Evolutionary conservation across 2,888 invertebrate species (phyloP).

Genomic region (Microctonus aethiopoides): DNA sequence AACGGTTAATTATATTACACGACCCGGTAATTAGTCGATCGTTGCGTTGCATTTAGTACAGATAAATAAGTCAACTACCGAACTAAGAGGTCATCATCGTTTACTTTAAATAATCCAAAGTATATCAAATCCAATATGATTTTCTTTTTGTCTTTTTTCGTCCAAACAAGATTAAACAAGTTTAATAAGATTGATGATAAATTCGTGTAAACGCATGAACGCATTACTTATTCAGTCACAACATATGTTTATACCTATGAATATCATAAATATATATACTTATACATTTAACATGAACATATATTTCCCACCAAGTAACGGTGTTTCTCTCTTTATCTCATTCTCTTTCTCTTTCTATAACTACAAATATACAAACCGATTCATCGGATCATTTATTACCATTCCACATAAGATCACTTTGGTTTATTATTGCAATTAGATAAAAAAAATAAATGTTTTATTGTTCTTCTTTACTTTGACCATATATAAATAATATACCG

Average conservation of each 20-base stretch:
- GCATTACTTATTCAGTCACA: background rate
- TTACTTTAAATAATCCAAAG: background rate
- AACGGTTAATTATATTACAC: slow-evolving; percentile 59
- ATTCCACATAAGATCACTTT: slow-evolving; percentile 23
- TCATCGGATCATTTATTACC: slow-evolving; percentile 24
- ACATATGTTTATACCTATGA: background rate
- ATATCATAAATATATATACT: background rate
- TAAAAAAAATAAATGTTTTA: background rate
- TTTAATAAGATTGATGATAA: background rate
- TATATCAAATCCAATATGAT: background rate
- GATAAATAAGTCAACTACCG: background rate
- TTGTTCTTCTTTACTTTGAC: background rate
- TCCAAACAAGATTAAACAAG: background rate
- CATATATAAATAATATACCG: background rate
- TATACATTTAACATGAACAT: slow-evolving; percentile 11
- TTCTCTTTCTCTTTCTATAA: no score
- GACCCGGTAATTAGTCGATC: slow-evolving; percentile 54
- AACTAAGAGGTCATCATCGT: background rate
- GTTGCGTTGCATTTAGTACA: slow-evolving; percentile 28
- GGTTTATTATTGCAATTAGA: slow-evolving; percentile 33
- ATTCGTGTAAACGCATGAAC: background rate
- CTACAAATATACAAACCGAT: slow-evolving; percentile 21
- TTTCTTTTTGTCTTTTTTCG: no score
- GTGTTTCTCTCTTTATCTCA: background rate
- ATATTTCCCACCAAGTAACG: slow-evolving; percentile 21